Conservation (phyloP, 1,140 invertebrate genomes). For the Fopius arisanus region DNA sequence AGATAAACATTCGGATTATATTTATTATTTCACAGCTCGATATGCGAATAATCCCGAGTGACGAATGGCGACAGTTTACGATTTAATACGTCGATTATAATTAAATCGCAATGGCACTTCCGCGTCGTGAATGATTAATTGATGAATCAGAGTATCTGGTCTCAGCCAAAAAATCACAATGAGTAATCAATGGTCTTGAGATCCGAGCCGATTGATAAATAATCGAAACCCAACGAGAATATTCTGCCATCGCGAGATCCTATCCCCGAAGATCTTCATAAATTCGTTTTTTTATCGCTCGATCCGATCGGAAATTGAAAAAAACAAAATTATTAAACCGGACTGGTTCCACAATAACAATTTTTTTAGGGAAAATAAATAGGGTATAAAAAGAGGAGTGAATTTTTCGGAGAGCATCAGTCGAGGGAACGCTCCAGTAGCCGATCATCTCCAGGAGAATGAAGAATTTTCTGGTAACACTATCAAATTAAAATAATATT, state of each 20-base stretch:
- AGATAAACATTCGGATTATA: not conserved
- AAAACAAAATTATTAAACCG: not conserved
- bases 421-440: not conserved
- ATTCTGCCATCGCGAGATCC: not conserved
- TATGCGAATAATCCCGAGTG: not conserved
- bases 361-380: not conserved
- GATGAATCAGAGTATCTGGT: not conserved
- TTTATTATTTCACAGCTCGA: not conserved
- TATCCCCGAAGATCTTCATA: not conserved
- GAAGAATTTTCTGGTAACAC: not conserved
- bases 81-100: not conserved
- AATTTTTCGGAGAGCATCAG: not conserved
- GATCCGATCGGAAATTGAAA: not conserved
- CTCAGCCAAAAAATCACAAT: not conserved
- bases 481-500: no score
- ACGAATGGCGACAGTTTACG: no score
- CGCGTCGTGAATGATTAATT: not conserved
- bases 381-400: not conserved
- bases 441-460: not conserved
- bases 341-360: not conserved
- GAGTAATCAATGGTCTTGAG: not conserved
- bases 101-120: not conserved
- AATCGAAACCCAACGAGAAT: not conserved
- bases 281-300: not conserved
- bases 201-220: not conserved